phyloP scores from a whole-genome alignment of 2,888 invertebrate genomes.

The Erebia ligea region DNA sequence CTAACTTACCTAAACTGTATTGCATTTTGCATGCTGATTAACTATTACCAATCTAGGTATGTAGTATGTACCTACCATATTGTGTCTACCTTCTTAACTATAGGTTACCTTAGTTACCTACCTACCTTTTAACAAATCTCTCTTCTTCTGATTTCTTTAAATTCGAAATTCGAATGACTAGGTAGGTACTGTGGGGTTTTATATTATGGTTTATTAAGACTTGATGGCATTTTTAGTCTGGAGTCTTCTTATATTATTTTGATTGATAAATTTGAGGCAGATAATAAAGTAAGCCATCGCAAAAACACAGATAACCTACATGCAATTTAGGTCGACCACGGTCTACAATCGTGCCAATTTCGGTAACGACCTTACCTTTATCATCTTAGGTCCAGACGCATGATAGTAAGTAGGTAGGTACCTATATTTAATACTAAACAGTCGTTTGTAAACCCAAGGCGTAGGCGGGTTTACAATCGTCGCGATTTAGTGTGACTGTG shows the following conservation, averaged over 20 bases:
- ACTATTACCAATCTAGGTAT: neutral
- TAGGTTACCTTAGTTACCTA: too few relatives aligned
- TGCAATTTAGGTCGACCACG: constrained; percentile 65
- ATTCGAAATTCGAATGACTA: neutral
- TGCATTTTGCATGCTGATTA: neutral
- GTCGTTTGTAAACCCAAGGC: too few relatives aligned
- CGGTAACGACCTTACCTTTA: constrained; percentile 39
- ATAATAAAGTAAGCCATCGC: constrained; percentile 46
- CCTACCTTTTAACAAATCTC: too few relatives aligned
- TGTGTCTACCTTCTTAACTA: too few relatives aligned
- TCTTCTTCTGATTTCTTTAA: neutral
- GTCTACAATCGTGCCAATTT: constrained; percentile 57
- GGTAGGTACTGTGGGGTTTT: too few relatives aligned
- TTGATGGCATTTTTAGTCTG: too few relatives aligned
- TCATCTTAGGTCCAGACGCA: constrained; percentile 29
- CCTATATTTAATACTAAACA: neutral
- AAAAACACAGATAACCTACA: constrained; percentile 64
- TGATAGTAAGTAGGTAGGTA: constrained; percentile 7
- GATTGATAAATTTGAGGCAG: constrained; percentile 31
- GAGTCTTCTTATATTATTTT: neutral
- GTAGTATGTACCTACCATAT: too few relatives aligned
- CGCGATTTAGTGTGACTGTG: too few relatives aligned
- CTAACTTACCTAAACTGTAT: constrained; percentile 3
- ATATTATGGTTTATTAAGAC: too few relatives aligned
- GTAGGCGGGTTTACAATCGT: too few relatives aligned